phyloP scores from a whole-genome alignment of 2,888 invertebrate genomes.

The Panopea generosa region DNA sequence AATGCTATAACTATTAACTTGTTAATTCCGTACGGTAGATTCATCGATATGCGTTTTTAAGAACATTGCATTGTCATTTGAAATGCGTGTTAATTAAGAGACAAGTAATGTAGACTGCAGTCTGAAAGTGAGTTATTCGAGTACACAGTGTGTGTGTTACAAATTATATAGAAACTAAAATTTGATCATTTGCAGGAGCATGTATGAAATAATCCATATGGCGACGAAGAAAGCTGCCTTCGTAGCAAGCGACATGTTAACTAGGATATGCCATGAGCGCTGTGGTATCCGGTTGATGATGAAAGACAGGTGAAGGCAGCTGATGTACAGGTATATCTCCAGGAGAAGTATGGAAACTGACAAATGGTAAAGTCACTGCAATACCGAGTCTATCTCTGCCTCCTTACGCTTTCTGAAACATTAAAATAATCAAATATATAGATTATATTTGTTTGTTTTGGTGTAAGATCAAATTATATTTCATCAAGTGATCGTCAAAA shows the following conservation, averaged over 20 bases:
- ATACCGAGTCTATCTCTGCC: slow-evolving; percentile 69
- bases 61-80: no score
- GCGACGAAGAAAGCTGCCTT: neutral
- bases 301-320: slow-evolving; percentile 32
- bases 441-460: no score
- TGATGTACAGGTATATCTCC: slow-evolving; percentile 60
- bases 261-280: neutral
- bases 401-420: slow-evolving; percentile 74
- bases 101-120: no score
- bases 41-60: no score
- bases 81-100: no score
- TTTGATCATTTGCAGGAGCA: neutral
- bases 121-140: no score
- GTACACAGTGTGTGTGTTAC: no score
- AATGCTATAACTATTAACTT: no score
- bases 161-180: no score
- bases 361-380: slow-evolving; percentile 73
- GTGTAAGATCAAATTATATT: no score
- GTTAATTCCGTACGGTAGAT: no score
- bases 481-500: no score
- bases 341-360: slow-evolving; percentile 62
- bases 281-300: slow-evolving; percentile 7
- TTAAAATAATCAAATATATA: slow-evolving; percentile 3
- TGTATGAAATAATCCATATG: neutral
- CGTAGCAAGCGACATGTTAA: neutral